Percentiles rank a stretch among this genome's conserved stretches.
Evolutionary conservation across 2,113 vertebrate species (phyloP).

Genomic region (Gallinago media): DNA sequence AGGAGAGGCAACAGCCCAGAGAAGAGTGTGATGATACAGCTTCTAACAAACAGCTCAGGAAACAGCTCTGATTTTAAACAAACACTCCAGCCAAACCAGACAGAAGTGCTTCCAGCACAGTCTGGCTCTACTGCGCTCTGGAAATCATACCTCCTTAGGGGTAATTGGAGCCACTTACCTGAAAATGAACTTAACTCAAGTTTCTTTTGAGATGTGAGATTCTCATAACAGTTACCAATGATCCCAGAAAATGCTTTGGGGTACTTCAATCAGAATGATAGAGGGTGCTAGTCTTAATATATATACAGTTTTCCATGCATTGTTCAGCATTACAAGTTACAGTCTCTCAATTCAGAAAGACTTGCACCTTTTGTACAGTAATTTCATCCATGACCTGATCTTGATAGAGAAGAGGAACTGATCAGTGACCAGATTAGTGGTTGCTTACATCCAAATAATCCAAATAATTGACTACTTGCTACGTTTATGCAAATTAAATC

Average conservation of each 20-base stretch:
- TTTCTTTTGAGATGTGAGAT: neutral
- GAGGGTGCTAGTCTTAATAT: neutral
- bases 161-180: neutral
- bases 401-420: neutral
- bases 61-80: slow-evolving; percentile 14
- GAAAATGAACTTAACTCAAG: neutral
- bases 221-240: neutral
- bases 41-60: slow-evolving; percentile 3
- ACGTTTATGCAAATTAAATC: neutral
- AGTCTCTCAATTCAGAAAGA: neutral
- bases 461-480: neutral
- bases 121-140: neutral
- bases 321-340: neutral
- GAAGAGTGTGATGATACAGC: neutral
- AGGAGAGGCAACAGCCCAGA: neutral
- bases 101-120: neutral
- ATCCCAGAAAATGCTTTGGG: neutral
- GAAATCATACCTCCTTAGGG: slow-evolving; percentile 3
- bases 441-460: neutral
- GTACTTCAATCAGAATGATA: neutral
- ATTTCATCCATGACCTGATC: neutral
- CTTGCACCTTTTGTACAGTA: neutral
- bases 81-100: neutral
- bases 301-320: neutral
- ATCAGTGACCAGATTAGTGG: neutral